Evolutionary conservation across 2,888 invertebrate species (phyloP).

Genomic region (Anodontia alba): DNA sequence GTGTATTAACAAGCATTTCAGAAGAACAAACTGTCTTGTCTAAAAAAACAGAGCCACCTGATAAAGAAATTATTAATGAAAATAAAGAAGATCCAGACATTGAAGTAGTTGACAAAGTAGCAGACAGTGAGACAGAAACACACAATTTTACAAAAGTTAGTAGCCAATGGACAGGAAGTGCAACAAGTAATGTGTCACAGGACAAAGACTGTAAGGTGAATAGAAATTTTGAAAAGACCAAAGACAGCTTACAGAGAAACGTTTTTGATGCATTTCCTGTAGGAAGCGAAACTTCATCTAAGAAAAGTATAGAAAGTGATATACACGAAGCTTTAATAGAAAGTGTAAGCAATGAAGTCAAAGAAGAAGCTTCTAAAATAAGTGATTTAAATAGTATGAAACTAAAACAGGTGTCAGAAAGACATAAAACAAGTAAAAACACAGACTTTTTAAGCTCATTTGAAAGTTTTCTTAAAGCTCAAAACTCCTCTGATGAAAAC

Average conservation of each 20-base stretch:
- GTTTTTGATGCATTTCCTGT: conserved; percentile 61
- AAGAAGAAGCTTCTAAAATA: background rate
- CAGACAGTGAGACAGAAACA: background rate
- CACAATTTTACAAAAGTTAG: too few species aligned
- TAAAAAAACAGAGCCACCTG: conserved; percentile 12
- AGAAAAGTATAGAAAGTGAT: background rate
- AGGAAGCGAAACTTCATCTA: background rate
- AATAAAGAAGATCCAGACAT: background rate
- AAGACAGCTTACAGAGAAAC: conserved; percentile 32
- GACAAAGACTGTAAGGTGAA: background rate
- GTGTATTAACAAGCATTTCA: too few species aligned
- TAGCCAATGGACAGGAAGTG: background rate
- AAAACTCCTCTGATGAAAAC: background rate
- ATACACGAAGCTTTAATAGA: background rate
- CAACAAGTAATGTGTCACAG: background rate
- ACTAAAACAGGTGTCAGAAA: background rate
- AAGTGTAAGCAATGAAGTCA: background rate
- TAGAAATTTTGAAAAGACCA: background rate
- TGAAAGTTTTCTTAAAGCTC: conserved; percentile 40
- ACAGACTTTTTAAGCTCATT: conserved; percentile 34
- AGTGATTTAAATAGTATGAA: background rate
- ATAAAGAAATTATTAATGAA: background rate
- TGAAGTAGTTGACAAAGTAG: background rate
- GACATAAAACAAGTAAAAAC: conserved; percentile 11
- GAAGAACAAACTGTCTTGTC: background rate